Evolutionary conservation across 2,888 invertebrate genomes (phyloP).

Genomic region (Cosmopolites sordidus): DNA sequence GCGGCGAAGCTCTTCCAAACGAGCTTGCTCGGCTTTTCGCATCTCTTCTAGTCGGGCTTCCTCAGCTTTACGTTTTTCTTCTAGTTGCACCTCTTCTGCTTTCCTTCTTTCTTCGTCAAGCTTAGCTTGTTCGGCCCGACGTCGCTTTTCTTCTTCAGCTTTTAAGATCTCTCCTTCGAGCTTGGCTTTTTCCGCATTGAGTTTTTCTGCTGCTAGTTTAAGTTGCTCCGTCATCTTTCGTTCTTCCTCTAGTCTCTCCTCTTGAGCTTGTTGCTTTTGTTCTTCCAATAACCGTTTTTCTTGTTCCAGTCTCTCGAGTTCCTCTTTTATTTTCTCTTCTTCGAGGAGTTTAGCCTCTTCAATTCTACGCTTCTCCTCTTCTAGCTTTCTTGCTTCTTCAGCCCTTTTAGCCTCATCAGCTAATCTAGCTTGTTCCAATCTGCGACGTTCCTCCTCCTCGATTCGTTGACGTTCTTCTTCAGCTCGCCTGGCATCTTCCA

Average conservation of each 20-base stretch:
- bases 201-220: constrained; percentile 24
- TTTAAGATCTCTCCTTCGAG: constrained; percentile 26
- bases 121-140: constrained; percentile 31
- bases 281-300: constrained; percentile 29
- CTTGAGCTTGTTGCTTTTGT: constrained; percentile 30
- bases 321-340: constrained; percentile 34
- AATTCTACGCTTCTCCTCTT: constrained; percentile 28
- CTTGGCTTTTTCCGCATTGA: constrained; percentile 32
- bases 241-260: constrained; percentile 30
- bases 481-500: constrained; percentile 32
- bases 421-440: constrained; percentile 28
- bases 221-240: constrained; percentile 27
- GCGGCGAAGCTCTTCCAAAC: constrained; percentile 18
- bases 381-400: constrained; percentile 26
- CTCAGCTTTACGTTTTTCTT: constrained; percentile 24
- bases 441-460: constrained; percentile 30
- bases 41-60: constrained; percentile 26
- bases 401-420: constrained; percentile 30
- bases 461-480: constrained; percentile 33
- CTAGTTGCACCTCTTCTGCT: constrained; percentile 23
- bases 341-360: constrained; percentile 31
- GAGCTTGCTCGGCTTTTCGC: constrained; percentile 17
- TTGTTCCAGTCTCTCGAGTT: constrained; percentile 29
- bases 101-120: constrained; percentile 26
- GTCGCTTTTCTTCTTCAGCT: constrained; percentile 31